Evolutionary conservation across 2,888 invertebrate species (phyloP).

Genomic region (Boloria selene): DNA sequence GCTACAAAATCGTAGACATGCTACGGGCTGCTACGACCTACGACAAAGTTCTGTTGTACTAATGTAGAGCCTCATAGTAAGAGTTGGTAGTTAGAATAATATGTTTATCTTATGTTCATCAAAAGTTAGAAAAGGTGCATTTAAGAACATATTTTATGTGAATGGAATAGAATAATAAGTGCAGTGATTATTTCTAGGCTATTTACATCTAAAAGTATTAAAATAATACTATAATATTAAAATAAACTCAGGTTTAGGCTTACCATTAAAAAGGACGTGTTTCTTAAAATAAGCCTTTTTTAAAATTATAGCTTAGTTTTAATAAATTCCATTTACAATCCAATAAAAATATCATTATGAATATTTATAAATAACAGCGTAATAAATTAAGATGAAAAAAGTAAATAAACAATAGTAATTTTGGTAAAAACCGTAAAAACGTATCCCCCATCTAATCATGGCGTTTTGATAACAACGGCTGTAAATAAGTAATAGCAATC

Average conservation of each 20-base stretch:
- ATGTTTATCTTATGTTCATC: conserved; percentile 19
- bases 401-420: not conserved
- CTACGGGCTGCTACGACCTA: conserved; percentile 24
- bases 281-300: too few species aligned
- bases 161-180: too few species aligned
- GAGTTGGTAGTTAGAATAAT: conserved; percentile 15
- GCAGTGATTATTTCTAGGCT: too few species aligned
- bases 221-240: too few species aligned
- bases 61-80: conserved; percentile 10
- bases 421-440: conserved; percentile 14
- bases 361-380: not conserved
- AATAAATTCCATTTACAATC: too few species aligned
- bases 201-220: too few species aligned
- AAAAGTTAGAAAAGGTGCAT: conserved; percentile 7
- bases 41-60: conserved; percentile 20
- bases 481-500: conserved; percentile 36
- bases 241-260: too few species aligned
- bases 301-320: too few species aligned
- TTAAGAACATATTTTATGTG: too few species aligned
- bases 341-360: too few species aligned
- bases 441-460: conserved; percentile 16
- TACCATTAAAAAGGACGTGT: too few species aligned
- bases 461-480: conserved; percentile 23
- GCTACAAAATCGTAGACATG: conserved; percentile 28
- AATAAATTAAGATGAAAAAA: not conserved